Conservation (phyloP, 2,797 vertebrate species). For the Glossophaga mutica region DNA sequence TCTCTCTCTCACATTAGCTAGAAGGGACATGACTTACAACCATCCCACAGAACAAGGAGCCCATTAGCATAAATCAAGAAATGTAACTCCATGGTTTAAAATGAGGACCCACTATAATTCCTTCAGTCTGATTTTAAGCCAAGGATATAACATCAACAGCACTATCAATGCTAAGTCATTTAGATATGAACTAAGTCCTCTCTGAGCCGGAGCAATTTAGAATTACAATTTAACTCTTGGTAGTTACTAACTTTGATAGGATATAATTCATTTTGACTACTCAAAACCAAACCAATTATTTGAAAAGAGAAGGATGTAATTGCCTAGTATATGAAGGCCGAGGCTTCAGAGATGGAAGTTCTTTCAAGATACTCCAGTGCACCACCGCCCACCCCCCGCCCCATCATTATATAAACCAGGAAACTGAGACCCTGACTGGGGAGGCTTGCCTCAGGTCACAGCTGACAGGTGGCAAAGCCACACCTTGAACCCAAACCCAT, state of each 20-base stretch:
- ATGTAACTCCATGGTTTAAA: not conserved
- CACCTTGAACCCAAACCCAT: not conserved
- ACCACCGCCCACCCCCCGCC: too few species aligned
- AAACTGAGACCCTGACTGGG: not conserved
- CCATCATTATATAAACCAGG: not conserved
- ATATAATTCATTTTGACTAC: constrained; percentile 15
- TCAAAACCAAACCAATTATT: constrained; percentile 45
- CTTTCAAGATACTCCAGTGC: not conserved
- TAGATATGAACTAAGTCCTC: constrained; percentile 7
- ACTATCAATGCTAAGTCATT: not conserved
- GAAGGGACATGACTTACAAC: constrained; percentile 32
- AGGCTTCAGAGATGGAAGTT: not conserved
- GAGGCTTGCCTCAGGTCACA: not conserved
- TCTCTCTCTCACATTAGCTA: not conserved
- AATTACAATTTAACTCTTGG: constrained; percentile 40
- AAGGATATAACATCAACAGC: constrained; percentile 7
- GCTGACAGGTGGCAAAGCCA: not conserved
- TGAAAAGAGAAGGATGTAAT: constrained; percentile 7
- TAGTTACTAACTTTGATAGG: constrained; percentile 27
- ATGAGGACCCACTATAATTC: not conserved
- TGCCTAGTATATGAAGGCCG: not conserved
- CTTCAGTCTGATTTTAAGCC: constrained; percentile 26
- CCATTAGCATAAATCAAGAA: constrained; percentile 47
- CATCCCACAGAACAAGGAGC: not conserved
- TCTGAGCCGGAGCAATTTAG: constrained; percentile 34